Conservation (phyloP, 2,113 vertebrate species). For the Corythoichthys haematopterus region DNA sequence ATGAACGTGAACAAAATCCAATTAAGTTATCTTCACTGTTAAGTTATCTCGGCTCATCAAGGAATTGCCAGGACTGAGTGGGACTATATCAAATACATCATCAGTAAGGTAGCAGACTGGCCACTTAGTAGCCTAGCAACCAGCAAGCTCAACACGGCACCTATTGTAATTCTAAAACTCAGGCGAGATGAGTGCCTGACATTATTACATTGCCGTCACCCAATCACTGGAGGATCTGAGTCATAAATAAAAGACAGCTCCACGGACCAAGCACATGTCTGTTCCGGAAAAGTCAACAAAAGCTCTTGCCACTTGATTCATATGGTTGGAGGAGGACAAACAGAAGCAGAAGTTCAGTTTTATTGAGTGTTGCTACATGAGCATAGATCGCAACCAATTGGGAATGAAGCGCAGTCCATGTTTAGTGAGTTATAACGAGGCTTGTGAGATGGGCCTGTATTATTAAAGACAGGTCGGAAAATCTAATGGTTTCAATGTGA, state of each 20-base stretch:
- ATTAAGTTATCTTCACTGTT: neutral
- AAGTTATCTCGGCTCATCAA: neutral
- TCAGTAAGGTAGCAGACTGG: neutral
- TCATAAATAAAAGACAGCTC: constrained; percentile 70
- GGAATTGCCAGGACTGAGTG: neutral
- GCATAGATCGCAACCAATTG: constrained; percentile 38
- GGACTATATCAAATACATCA: neutral
- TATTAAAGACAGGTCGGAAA: constrained; percentile 58
- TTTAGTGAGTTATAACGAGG: constrained; percentile 64
- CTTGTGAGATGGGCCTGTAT: constrained; percentile 55
- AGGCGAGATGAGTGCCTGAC: constrained; percentile 46
- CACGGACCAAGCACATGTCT: constrained; percentile 60
- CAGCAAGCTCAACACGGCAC: constrained; percentile 54
- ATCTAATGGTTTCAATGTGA: constrained; percentile 43
- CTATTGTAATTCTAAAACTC: constrained; percentile 56
- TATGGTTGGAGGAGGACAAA: constrained; percentile 36
- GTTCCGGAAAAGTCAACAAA: constrained; percentile 68
- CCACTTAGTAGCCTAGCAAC: constrained; percentile 66
- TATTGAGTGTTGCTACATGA: constrained; percentile 21
- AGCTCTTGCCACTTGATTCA: constrained; percentile 53
- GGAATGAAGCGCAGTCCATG: constrained; percentile 62
- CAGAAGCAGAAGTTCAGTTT: constrained; percentile 21
- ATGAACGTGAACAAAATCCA: neutral
- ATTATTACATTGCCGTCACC: constrained; percentile 67
- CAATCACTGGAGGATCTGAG: constrained; percentile 58